A percentile compares a stretch with the other conserved stretches of the same genome.
phyloP scores from a whole-genome alignment of 2,888 invertebrate genomes.

The Vandiemenella viatica region DNA sequence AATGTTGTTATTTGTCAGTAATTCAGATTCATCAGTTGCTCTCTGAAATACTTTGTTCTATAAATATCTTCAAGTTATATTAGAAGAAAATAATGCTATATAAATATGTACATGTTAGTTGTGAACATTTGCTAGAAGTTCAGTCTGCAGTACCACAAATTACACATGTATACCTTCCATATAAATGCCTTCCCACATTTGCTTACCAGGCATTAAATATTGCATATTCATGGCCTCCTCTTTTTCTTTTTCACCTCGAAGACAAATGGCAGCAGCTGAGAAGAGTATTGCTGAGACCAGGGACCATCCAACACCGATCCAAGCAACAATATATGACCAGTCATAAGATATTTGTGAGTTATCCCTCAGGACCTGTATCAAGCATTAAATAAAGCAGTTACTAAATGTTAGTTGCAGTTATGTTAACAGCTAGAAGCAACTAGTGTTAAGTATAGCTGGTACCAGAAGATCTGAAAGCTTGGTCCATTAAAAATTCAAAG shows the following conservation, averaged over 20 bases:
- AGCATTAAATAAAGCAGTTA: slow-evolving; percentile 1
- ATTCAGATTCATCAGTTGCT: no score
- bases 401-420: neutral
- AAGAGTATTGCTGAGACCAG: slow-evolving; percentile 83
- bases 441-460: slow-evolving; percentile 2
- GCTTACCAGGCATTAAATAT: slow-evolving; percentile 87
- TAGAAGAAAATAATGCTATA: no score
- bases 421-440: neutral
- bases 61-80: no score
- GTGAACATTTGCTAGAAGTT: no score
- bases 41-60: no score
- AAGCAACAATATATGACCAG: slow-evolving; percentile 94
- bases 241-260: slow-evolving; percentile 82
- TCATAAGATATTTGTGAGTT: slow-evolving; percentile 77
- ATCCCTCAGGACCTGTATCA: slow-evolving; percentile 63
- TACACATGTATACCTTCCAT: no score
- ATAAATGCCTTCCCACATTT: no score
- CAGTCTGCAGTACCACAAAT: no score
- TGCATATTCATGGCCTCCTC: slow-evolving; percentile 95
- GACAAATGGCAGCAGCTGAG: slow-evolving; percentile 86
- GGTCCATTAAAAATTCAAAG: no score
- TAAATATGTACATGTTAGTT: no score
- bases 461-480: slow-evolving; percentile 8
- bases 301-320: slow-evolving; percentile 89
- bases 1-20: no score